Evolutionary conservation across 2,797 vertebrate genomes (phyloP).

Genomic region (Gymnopithys bicolor): DNA sequence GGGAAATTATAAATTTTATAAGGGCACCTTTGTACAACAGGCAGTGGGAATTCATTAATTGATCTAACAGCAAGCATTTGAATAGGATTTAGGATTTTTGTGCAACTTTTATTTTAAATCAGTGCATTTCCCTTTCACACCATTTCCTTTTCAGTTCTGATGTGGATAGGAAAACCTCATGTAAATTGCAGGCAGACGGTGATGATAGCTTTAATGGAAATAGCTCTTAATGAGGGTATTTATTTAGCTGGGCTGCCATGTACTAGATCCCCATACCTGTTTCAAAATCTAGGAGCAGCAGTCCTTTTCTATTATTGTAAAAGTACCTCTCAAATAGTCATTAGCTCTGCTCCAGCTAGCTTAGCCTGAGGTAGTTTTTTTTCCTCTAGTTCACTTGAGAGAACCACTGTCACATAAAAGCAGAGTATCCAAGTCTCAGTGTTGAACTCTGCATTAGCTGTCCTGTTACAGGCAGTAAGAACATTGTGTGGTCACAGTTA

Average conservation of each 20-base stretch:
- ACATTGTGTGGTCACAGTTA: not conserved
- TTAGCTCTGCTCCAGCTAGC: not conserved
- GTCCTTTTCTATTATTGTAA: not conserved
- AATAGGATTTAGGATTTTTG: conserved; percentile 20
- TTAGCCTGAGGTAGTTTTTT: not conserved
- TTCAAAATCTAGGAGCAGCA: conserved; percentile 29
- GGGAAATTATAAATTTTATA: not conserved
- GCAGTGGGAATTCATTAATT: not conserved
- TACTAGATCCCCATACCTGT: conserved; percentile 18
- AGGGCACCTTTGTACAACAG: not conserved
- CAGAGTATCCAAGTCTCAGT: not conserved
- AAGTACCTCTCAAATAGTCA: not conserved
- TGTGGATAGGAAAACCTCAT: conserved; percentile 29
- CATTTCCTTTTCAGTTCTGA: conserved; percentile 47
- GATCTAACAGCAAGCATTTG: conserved; percentile 9
- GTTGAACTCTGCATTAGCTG: not conserved
- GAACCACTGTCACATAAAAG: not conserved
- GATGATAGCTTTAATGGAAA: conserved; percentile 59
- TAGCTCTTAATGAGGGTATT: conserved; percentile 52
- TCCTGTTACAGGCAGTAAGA: not conserved
- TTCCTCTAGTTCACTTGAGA: not conserved
- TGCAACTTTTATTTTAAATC: not conserved
- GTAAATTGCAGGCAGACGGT: conserved; percentile 56
- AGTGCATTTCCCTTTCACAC: conserved; percentile 6
- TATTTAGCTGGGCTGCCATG: conserved; percentile 12